A percentile compares a stretch with the other conserved stretches of the same genome.
phyloP scores from a whole-genome alignment of 2,113 vertebrate genomes.

The Puffinus mauretanicus region DNA sequence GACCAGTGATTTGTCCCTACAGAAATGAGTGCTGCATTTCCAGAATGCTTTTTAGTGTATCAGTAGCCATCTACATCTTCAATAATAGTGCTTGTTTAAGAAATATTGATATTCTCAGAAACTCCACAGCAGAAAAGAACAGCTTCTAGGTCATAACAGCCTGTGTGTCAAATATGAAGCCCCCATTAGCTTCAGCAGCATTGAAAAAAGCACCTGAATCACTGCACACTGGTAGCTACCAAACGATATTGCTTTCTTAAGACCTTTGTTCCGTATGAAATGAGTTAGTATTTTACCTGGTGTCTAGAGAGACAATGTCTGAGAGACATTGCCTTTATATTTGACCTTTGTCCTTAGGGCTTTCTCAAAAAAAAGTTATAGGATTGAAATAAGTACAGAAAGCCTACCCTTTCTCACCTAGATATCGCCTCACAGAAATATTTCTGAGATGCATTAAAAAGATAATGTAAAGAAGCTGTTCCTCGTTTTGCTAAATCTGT shows the following conservation, averaged over 20 bases:
- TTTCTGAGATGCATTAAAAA: neutral
- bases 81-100: neutral
- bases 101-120: neutral
- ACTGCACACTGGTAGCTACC: neutral
- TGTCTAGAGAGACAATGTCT: neutral
- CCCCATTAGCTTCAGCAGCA: neutral
- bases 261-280: neutral
- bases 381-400: neutral
- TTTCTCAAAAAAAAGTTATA: neutral
- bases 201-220: neutral
- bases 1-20: neutral
- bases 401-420: neutral
- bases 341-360: neutral
- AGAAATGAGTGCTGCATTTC: neutral
- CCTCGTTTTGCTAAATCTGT: neutral
- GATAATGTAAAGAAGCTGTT: neutral
- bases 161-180: neutral
- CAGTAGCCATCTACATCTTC: neutral
- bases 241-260: neutral
- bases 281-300: neutral
- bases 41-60: neutral
- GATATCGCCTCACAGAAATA: neutral
- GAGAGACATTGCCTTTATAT: neutral
- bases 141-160: neutral
- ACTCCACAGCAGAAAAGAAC: neutral